Conservation (phyloP, 2,113 vertebrate species). For the Talpa occidentalis region DNA sequence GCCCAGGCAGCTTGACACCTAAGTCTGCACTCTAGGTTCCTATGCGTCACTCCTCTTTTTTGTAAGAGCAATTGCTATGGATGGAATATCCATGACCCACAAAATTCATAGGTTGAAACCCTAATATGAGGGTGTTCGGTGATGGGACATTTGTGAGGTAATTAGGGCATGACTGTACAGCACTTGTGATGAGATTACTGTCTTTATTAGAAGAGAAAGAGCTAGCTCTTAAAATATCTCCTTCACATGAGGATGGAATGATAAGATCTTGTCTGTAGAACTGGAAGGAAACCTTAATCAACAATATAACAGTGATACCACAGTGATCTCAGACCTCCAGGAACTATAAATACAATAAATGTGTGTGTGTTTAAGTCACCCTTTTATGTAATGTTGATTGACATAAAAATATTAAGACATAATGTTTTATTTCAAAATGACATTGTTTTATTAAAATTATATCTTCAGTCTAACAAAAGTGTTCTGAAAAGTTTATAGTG, state of each 20-base stretch:
- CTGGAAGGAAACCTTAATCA: background rate
- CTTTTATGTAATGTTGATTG: background rate
- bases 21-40: background rate
- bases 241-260: background rate
- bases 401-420: background rate
- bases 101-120: background rate
- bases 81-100: background rate
- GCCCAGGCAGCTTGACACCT: background rate
- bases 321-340: background rate
- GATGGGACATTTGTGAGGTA: background rate
- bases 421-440: constrained; percentile 16
- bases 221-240: background rate
- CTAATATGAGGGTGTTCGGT: background rate
- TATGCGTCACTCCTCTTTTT: background rate
- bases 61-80: background rate
- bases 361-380: background rate
- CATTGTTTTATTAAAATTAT: background rate
- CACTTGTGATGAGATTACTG: background rate
- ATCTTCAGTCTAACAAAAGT: background rate
- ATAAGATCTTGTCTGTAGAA: background rate
- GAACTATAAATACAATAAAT: background rate
- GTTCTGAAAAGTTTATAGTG: background rate
- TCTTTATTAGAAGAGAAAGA: background rate
- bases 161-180: background rate
- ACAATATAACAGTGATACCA: background rate